Percentiles rank a stretch among this genome's conserved stretches.
Conservation (phyloP, 2,113 vertebrate genomes). For the Romanogobio albipinnatus region DNA sequence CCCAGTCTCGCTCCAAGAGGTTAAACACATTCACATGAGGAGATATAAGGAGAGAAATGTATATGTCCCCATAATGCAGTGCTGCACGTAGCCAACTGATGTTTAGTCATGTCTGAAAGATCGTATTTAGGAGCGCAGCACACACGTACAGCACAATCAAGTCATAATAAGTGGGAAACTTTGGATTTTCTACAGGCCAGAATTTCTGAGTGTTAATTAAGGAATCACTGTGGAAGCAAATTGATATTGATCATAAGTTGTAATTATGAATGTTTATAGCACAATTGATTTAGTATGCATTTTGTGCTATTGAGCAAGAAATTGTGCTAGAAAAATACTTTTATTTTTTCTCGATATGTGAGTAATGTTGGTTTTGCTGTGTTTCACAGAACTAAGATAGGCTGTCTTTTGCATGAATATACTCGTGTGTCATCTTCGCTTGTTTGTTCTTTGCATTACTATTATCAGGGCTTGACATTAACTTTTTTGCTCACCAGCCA, state of each 20-base stretch:
- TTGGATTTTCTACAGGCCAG: neutral
- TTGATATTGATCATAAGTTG: neutral
- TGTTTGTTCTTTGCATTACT: too few relatives aligned
- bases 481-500: too few relatives aligned
- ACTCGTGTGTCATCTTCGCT: too few relatives aligned
- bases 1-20: neutral
- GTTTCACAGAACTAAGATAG: too few relatives aligned
- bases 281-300: neutral
- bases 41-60: neutral
- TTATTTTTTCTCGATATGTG: too few relatives aligned
- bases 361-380: too few relatives aligned
- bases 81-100: neutral
- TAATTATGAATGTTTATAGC: neutral
- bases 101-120: neutral
- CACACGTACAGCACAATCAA: neutral
- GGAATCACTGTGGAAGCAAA: neutral
- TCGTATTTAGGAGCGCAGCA: neutral
- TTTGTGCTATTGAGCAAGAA: neutral
- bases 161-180: neutral
- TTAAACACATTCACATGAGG: neutral
- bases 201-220: neutral
- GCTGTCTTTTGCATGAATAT: too few relatives aligned
- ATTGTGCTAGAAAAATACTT: neutral
- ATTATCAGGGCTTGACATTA: too few relatives aligned
- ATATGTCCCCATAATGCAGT: constrained; percentile 13